Base-by-base conservation (phyloP, 1,140 invertebrate genomes). In the Andrena cerasifolii region DNA sequence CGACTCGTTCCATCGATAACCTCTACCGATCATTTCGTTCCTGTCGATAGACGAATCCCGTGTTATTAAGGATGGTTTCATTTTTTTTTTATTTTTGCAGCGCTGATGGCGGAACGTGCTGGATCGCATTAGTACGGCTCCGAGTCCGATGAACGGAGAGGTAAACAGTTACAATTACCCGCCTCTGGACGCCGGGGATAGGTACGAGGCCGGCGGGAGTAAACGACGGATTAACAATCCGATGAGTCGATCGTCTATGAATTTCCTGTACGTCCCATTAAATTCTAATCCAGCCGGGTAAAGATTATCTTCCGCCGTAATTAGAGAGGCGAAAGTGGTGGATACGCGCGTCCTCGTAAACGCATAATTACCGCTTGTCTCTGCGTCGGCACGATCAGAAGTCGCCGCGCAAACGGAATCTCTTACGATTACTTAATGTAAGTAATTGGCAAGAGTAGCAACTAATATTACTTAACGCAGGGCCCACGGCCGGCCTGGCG, bases 281-380 rank as follows among this genome's bases (percentile, higher is more conserved):
- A 71, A 83, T 68, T 67, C 54, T 51, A 62, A 82, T 71, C 70
- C 33, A 28, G 28, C 10, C 31, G 33, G 18, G 36, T 56, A 59
- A 78, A 72, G 67, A 63, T 56, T 76, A 62, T 79, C 81, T 73
- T 77, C 83, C 67, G 82, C 49, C 63, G 78, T 79, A 84, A 85
- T 85, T 80, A 78, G 73, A 84, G 82, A 84, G 73, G 82, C 78
- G 83, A 84, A 84, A 84, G 83, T 78, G 67, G 78, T 73, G 45
- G 72, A 28, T 74, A 70, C 58, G 71, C 21, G 47, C 82, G 82
- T 84, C 68, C 83, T 80, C 83, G 78, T 80, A 84, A 84, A 84
- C 73, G 83, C 83, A 84, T 84, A 84, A 84, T 84, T 84, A 84
- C 73, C 62, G 78, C 82, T 83, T 84, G 83, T 84, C 83, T 77